phyloP scores from a whole-genome alignment of 2,888 invertebrate species.

The Nomada lathburiana region DNA sequence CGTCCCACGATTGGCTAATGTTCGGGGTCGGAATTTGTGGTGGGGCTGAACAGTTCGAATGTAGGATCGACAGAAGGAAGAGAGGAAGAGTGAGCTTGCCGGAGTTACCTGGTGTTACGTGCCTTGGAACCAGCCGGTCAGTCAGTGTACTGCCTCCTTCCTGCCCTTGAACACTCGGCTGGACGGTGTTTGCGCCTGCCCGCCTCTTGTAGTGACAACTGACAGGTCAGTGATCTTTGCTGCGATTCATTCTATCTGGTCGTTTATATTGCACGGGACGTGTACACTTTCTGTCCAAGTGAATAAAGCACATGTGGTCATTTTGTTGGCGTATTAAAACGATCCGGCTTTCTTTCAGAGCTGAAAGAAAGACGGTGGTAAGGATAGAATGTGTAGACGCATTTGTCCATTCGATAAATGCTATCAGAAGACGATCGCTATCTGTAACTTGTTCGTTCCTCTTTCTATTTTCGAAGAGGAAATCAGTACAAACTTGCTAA shows the following conservation, averaged over 20 bases:
- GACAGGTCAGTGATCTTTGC: slow-evolving; percentile 76
- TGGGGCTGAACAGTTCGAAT: slow-evolving; percentile 27
- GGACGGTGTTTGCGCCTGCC: slow-evolving; percentile 62
- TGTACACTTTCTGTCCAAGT: neutral
- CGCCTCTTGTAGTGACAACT: slow-evolving; percentile 67
- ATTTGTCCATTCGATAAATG: slow-evolving; percentile 11
- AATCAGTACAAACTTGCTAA: neutral
- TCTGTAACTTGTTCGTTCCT: neutral
- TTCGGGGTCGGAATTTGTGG: slow-evolving; percentile 41
- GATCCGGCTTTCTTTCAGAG: slow-evolving; percentile 35
- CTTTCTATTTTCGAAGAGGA: neutral
- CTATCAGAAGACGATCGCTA: neutral
- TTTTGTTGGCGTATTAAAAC: neutral
- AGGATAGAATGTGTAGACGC: neutral
- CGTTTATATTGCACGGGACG: slow-evolving; percentile 15
- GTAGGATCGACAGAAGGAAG: slow-evolving; percentile 44
- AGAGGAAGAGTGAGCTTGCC: slow-evolving; percentile 52
- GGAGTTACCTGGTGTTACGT: slow-evolving; percentile 72
- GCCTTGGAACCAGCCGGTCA: slow-evolving; percentile 71
- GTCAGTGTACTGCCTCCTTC: slow-evolving; percentile 73
- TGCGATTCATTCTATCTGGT: slow-evolving; percentile 16
- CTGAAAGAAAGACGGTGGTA: slow-evolving; percentile 16
- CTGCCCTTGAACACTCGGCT: slow-evolving; percentile 72
- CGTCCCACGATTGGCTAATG: slow-evolving; percentile 53
- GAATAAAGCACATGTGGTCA: neutral